Conservation (phyloP, 2,797 vertebrate genomes). For the Xiphophorus birchmanni region DNA sequence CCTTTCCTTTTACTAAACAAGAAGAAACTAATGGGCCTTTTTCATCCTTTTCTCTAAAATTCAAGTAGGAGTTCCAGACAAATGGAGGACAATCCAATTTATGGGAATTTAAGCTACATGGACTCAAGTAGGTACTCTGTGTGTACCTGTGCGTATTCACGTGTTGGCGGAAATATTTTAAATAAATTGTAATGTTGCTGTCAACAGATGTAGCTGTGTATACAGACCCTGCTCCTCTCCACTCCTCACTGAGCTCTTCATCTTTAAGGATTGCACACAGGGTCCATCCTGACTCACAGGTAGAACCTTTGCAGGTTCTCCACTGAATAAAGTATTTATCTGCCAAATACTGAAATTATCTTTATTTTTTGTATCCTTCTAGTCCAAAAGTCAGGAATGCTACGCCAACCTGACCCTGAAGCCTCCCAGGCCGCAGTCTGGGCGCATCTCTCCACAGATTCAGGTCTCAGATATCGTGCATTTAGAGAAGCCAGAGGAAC, state of each 20-base stretch:
- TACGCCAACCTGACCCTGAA: slow-evolving; percentile 80
- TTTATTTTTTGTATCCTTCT: slow-evolving; percentile 11
- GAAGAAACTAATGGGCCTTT: neutral
- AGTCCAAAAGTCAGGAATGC: slow-evolving; percentile 68
- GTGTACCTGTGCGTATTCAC: neutral
- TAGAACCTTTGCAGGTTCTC: slow-evolving; percentile 25
- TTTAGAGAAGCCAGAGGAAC: slow-evolving; percentile 29
- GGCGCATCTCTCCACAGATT: slow-evolving; percentile 62
- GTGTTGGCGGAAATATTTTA: neutral
- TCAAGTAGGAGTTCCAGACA: slow-evolving; percentile 54
- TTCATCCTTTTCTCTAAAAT: slow-evolving; percentile 31
- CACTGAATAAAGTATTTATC: neutral
- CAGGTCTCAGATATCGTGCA: slow-evolving; percentile 65
- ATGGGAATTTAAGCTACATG: slow-evolving; percentile 75
- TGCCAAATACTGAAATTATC: neutral
- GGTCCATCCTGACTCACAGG: slow-evolving; percentile 44
- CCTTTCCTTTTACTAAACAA: neutral
- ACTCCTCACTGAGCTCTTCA: slow-evolving; percentile 27
- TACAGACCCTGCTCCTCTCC: slow-evolving; percentile 35
- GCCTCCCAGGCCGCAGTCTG: slow-evolving; percentile 57
- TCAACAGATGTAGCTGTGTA: slow-evolving; percentile 4
- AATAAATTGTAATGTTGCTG: slow-evolving; percentile 5
- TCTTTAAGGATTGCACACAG: slow-evolving; percentile 41
- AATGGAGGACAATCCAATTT: slow-evolving; percentile 82
- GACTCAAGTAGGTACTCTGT: slow-evolving; percentile 54